Evolutionary conservation across 2,113 vertebrate genomes (phyloP).

Genomic region (Dipodomys stephensi): DNA sequence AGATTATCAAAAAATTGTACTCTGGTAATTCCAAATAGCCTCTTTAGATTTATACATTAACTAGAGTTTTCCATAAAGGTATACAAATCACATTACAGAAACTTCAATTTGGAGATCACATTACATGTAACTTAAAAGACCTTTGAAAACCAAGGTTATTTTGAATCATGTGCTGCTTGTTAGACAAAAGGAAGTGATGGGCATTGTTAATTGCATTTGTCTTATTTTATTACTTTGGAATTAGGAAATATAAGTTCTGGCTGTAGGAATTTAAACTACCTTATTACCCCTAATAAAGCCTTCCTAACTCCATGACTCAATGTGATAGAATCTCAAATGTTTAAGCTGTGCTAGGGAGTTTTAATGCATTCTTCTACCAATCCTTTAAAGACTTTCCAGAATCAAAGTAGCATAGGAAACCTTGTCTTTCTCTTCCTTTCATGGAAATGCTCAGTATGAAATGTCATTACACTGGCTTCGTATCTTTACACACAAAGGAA

Average conservation of each 20-base stretch:
- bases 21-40: too few relatives aligned
- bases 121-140: too few relatives aligned
- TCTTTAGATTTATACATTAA: too few relatives aligned
- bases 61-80: too few relatives aligned
- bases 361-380: slow-evolving; percentile 29
- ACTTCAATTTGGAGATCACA: too few relatives aligned
- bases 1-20: too few relatives aligned
- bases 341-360: not conserved
- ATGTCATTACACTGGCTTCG: not conserved
- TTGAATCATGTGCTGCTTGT: not conserved
- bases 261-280: slow-evolving; percentile 32
- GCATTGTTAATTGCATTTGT: not conserved
- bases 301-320: not conserved
- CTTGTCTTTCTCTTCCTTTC: not conserved
- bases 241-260: not conserved
- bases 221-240: not conserved
- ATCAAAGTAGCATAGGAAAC: slow-evolving; percentile 24
- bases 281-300: slow-evolving; percentile 28
- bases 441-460: not conserved
- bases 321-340: not conserved
- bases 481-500: not conserved
- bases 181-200: not conserved
- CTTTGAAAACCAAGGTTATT: slow-evolving; percentile 1
- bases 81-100: too few relatives aligned
- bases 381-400: slow-evolving; percentile 36